A percentile compares a stretch with the other conserved stretches of the same genome.
phyloP scores from a whole-genome alignment of 2,113 vertebrate species.

The Zapus hudsonius region DNA sequence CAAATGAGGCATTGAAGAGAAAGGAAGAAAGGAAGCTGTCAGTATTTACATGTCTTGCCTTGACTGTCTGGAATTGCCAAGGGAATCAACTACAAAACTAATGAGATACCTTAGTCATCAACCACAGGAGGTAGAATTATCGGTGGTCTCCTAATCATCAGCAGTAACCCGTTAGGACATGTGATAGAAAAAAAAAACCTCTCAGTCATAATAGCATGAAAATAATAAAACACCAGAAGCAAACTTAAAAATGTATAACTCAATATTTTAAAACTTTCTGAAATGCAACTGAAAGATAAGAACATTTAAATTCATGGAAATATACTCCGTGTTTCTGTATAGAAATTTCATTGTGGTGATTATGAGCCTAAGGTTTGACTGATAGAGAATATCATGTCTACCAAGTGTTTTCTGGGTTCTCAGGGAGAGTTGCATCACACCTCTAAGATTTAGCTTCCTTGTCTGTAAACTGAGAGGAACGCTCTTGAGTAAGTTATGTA shows the following conservation, averaged over 20 bases:
- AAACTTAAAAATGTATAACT: neutral
- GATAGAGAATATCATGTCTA: neutral
- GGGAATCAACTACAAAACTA: conserved; percentile 32
- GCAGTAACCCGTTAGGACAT: conserved; percentile 9
- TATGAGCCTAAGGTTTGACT: neutral
- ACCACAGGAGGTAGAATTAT: neutral
- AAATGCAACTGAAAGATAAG: neutral
- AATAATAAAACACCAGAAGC: conserved; percentile 21
- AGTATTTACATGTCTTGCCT: conserved; percentile 6
- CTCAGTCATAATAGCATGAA: neutral
- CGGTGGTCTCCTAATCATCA: neutral
- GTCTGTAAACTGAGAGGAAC: conserved; percentile 12
- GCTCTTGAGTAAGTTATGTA: neutral
- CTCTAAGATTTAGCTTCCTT: neutral
- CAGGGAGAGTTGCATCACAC: neutral
- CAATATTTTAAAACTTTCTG: neutral
- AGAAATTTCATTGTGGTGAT: neutral
- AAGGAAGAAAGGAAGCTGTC: neutral
- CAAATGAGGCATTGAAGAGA: conserved; percentile 13
- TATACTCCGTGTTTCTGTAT: neutral
- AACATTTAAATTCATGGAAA: neutral
- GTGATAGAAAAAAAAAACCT: neutral
- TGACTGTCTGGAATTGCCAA: neutral
- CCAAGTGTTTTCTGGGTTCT: neutral
- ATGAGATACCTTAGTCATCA: neutral